phyloP scores from a whole-genome alignment of 2,888 invertebrate species.

The Oeneis ivallda region DNA sequence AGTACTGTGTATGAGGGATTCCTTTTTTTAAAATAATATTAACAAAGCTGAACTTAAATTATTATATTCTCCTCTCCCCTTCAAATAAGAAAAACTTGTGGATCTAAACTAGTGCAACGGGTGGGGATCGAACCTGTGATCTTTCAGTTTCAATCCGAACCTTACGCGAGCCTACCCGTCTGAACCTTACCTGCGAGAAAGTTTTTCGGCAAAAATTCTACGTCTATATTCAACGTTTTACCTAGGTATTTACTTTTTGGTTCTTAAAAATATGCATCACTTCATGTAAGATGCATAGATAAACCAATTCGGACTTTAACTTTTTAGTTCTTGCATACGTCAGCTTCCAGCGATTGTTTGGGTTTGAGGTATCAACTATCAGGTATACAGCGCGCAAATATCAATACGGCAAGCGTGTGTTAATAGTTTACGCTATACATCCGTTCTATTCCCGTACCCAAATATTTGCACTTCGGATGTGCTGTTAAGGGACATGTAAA shows the following conservation, averaged over 20 bases:
- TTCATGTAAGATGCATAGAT: background rate
- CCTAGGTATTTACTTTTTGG: background rate
- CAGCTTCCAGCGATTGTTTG: slow-evolving; percentile 32
- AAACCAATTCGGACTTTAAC: background rate
- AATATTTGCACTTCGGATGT: slow-evolving; percentile 50
- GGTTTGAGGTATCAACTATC: slow-evolving; percentile 14
- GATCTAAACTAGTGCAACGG: too few relatives aligned
- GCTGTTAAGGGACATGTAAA: slow-evolving; percentile 33
- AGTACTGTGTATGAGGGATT: too few relatives aligned
- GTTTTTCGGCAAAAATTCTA: too few relatives aligned
- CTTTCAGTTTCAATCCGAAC: too few relatives aligned
- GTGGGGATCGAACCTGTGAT: too few relatives aligned
- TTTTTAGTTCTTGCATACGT: background rate
- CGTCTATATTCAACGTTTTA: too few relatives aligned
- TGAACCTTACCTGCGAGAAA: too few relatives aligned
- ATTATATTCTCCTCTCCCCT: too few relatives aligned
- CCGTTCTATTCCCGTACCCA: slow-evolving; percentile 61
- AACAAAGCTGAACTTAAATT: too few relatives aligned
- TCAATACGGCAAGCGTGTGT: slow-evolving; percentile 44
- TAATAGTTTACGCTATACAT: slow-evolving; percentile 38
- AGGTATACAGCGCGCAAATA: slow-evolving; percentile 43
- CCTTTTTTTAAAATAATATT: too few relatives aligned
- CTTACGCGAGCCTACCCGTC: too few relatives aligned
- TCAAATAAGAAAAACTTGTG: too few relatives aligned
- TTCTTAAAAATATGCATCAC: background rate